These are phyloP conservation scores for Schizopygopsis pylzovi DNA, from an alignment of 2,797 vertebrate genomes.

Conservation along the genomic window DNA sequence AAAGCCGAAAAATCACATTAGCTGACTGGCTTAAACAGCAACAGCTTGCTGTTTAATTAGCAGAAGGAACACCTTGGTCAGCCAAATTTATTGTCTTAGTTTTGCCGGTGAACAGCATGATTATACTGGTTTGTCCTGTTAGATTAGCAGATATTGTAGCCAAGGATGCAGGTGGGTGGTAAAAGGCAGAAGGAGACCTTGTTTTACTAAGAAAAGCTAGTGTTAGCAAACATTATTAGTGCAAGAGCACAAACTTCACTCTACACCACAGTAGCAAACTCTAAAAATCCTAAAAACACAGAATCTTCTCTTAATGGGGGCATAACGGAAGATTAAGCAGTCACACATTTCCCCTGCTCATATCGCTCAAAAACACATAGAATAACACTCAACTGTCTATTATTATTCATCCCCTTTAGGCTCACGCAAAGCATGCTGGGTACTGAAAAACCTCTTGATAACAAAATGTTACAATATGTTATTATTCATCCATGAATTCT, in stretches of 20 bases:
- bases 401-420: background rate
- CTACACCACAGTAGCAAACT: background rate
- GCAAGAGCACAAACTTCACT: background rate
- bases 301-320: background rate
- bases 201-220: background rate
- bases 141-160: background rate
- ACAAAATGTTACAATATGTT: background rate
- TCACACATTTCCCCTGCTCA: background rate
- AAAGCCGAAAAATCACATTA: background rate
- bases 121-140: background rate
- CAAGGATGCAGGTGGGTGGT: background rate
- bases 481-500: background rate
- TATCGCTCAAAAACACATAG: background rate
- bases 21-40: background rate
- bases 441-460: background rate
- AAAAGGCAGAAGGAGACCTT: background rate
- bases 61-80: background rate
- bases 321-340: background rate
- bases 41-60: background rate
- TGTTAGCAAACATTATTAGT: background rate
- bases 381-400: background rate
- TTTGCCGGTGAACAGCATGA: background rate
- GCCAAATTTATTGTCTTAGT: background rate
- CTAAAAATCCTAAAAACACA: background rate
- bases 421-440: conserved; percentile 15